A percentile compares a stretch with the other conserved stretches of the same genome.
phyloP scores from a whole-genome alignment of 1,140 invertebrate species.

The Aphaenogaster rudis region DNA sequence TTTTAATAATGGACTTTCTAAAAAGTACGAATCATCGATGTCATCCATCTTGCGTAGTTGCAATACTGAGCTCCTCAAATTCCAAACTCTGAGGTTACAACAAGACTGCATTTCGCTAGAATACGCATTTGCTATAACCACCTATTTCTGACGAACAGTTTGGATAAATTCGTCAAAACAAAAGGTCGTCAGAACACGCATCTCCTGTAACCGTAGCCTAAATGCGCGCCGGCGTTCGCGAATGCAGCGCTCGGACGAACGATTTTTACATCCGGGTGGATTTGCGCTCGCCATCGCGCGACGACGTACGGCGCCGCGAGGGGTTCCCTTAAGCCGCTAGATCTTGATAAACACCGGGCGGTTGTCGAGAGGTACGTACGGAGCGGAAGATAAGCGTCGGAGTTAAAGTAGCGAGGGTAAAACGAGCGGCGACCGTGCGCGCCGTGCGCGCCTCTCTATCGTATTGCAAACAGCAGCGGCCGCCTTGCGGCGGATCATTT shows the following conservation, averaged over 20 bases:
- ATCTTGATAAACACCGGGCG: constrained; percentile 35
- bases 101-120: too few relatives aligned
- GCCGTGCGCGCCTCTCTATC: background rate
- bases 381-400: constrained; percentile 11
- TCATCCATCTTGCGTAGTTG: too few relatives aligned
- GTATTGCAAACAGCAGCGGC: constrained; percentile 12
- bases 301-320: background rate
- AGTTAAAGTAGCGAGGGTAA: background rate
- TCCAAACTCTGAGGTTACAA: too few relatives aligned
- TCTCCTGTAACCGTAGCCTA: too few relatives aligned
- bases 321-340: constrained; percentile 9
- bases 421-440: background rate
- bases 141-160: too few relatives aligned
- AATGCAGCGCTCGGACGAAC: background rate
- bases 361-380: constrained; percentile 15
- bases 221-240: background rate
- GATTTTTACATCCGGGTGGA: constrained; percentile 27
- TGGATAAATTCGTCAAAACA: too few relatives aligned
- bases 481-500: constrained; percentile 8
- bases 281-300: constrained; percentile 17
- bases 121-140: too few relatives aligned
- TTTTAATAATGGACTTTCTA: too few relatives aligned
- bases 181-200: too few relatives aligned
- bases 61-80: too few relatives aligned
- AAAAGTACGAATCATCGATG: too few relatives aligned